Conservation (phyloP, 2,797 vertebrate species). For the Calcarius lapponicus region DNA sequence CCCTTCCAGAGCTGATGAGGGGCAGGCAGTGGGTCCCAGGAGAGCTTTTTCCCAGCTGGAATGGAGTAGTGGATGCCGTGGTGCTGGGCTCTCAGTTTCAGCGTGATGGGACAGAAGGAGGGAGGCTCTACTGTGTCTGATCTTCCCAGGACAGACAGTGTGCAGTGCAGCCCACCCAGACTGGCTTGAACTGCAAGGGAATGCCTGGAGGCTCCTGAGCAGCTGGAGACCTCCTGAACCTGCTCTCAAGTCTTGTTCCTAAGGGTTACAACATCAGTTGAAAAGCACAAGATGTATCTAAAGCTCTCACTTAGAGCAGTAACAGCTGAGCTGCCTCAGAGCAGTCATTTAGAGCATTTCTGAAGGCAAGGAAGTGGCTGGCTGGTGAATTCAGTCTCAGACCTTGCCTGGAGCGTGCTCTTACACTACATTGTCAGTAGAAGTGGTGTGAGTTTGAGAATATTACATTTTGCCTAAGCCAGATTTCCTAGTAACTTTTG, state of each 20-base stretch:
- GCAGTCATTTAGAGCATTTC: neutral
- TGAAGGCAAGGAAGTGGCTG: neutral
- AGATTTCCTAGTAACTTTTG: neutral
- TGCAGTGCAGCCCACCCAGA: neutral
- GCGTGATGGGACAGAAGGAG: neutral
- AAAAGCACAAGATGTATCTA: neutral
- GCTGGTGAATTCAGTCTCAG: neutral
- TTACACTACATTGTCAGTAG: neutral
- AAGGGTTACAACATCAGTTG: neutral
- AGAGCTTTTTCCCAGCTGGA: neutral
- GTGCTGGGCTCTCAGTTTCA: neutral
- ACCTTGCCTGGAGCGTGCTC: neutral
- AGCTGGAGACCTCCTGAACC: neutral
- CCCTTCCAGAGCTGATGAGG: neutral
- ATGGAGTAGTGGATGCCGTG: neutral
- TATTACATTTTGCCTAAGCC: neutral
- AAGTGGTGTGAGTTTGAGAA: neutral
- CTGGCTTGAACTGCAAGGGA: neutral
- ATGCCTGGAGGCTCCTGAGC: neutral
- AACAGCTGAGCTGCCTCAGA: neutral
- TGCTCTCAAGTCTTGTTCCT: neutral
- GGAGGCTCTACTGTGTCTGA: neutral
- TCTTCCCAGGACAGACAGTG: neutral
- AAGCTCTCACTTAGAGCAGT: neutral
- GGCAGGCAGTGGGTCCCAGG: neutral